A percentile compares a stretch with the other conserved stretches of the same genome.
Evolutionary conservation across 2,797 vertebrate species (phyloP).

Genomic region (Hemibagrus guttatus): DNA sequence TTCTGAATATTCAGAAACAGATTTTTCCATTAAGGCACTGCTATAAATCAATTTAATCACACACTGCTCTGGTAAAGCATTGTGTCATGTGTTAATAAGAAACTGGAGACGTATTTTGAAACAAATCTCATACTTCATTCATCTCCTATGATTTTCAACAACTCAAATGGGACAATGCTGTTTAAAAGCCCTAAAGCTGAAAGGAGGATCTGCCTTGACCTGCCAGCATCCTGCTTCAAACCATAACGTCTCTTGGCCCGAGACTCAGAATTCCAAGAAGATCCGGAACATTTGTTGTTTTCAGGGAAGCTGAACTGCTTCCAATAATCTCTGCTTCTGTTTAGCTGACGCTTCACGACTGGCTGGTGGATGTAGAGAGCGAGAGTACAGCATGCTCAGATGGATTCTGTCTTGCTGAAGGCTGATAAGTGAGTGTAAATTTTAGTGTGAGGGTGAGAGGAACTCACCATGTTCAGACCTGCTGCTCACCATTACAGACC

Average conservation of each 20-base stretch:
- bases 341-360: not conserved
- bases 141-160: conserved; percentile 3
- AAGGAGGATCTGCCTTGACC: not conserved
- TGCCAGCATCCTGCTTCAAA: conserved; percentile 20
- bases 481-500: not conserved
- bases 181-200: not conserved
- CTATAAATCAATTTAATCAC: not conserved
- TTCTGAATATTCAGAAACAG: not conserved
- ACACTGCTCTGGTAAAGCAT: not conserved
- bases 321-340: conserved; percentile 17
- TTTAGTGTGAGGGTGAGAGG: conserved; percentile 43
- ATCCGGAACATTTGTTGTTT: not conserved
- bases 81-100: not conserved
- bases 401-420: conserved; percentile 23
- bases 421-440: conserved; percentile 45
- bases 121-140: not conserved
- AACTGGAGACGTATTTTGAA: not conserved
- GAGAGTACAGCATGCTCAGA: conserved; percentile 41
- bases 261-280: not conserved
- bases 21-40: not conserved
- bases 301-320: conserved; percentile 3
- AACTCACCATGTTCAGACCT: conserved; percentile 23
- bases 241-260: not conserved
- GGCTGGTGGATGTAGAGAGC: conserved; percentile 18
- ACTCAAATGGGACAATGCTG: not conserved